Percentiles rank a stretch among this genome's conserved stretches.
phyloP scores from a whole-genome alignment of 2,888 invertebrate species.

The Drosophila subquinaria region DNA sequence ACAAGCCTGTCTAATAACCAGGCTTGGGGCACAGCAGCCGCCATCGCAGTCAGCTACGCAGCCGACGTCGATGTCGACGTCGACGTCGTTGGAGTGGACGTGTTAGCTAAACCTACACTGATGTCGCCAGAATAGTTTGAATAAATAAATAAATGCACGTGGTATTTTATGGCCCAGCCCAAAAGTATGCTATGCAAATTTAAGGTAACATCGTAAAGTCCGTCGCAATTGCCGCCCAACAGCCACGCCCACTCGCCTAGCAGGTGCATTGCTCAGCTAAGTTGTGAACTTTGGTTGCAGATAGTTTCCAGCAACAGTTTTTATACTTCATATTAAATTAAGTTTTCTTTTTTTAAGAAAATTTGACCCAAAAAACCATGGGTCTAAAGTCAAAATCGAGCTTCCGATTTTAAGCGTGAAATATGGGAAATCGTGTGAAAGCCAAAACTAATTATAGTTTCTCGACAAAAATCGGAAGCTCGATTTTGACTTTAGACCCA shows the following conservation, averaged over 20 bases:
- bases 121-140: slow-evolving; percentile 59
- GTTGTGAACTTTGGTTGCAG: not conserved
- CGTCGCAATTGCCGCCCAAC: not conserved
- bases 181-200: slow-evolving; percentile 28
- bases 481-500: too few relatives aligned
- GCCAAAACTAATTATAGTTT: too few relatives aligned
- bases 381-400: too few relatives aligned
- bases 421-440: too few relatives aligned
- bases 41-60: not conserved
- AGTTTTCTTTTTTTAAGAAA: too few relatives aligned
- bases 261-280: not conserved
- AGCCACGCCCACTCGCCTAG: not conserved
- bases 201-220: not conserved
- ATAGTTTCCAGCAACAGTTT: not conserved
- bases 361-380: too few relatives aligned
- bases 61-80: slow-evolving; percentile 1
- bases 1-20: slow-evolving; percentile 22
- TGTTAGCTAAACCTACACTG: slow-evolving; percentile 49
- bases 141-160: slow-evolving; percentile 63
- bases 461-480: too few relatives aligned
- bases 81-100: slow-evolving; percentile 1
- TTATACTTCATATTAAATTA: too few relatives aligned
- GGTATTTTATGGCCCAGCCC: slow-evolving; percentile 41
- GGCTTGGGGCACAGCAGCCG: slow-evolving; percentile 47
- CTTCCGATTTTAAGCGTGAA: not conserved